Evolutionary conservation across 2,797 vertebrate genomes (phyloP).

Genomic region (Lutjanus argentimaculatus): DNA sequence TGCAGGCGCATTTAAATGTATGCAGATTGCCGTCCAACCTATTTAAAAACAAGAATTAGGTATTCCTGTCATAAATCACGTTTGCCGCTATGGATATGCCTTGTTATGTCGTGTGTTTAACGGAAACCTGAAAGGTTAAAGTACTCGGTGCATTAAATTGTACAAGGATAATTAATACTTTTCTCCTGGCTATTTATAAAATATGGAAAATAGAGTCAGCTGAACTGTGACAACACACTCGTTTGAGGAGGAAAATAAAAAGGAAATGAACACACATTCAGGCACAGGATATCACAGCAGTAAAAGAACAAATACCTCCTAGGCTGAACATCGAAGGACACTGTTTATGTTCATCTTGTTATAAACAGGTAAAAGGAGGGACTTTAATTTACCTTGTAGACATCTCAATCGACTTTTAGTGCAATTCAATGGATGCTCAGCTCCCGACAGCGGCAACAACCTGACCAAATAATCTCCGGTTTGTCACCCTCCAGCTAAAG

Average conservation of each 20-base stretch:
- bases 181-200: constrained; percentile 99
- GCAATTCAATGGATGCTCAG: constrained; percentile 5
- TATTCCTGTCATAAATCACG: constrained; percentile 99
- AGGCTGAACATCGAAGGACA: constrained; percentile 1
- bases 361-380: constrained; percentile 44
- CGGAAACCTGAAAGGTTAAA: constrained; percentile 99
- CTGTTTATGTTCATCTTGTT: background rate
- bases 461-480: constrained; percentile 56
- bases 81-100: constrained; percentile 97
- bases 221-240: constrained; percentile 93
- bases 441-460: constrained; percentile 24
- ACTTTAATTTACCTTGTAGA: constrained; percentile 9
- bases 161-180: constrained; percentile 99
- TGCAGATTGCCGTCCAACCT: constrained; percentile 99
- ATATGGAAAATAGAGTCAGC: constrained; percentile 97
- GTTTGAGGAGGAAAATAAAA: constrained; percentile 88
- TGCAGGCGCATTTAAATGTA: constrained; percentile 97
- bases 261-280: constrained; percentile 66
- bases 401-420: constrained; percentile 35
- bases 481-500: constrained; percentile 48
- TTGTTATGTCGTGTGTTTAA: constrained; percentile 99
- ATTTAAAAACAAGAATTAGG: constrained; percentile 99
- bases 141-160: constrained; percentile 99
- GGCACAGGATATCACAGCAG: constrained; percentile 31
- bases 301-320: constrained; percentile 43